Evolutionary conservation across 2,797 vertebrate genomes (phyloP).

Genomic region (Acrossocheilus fasciatus): DNA sequence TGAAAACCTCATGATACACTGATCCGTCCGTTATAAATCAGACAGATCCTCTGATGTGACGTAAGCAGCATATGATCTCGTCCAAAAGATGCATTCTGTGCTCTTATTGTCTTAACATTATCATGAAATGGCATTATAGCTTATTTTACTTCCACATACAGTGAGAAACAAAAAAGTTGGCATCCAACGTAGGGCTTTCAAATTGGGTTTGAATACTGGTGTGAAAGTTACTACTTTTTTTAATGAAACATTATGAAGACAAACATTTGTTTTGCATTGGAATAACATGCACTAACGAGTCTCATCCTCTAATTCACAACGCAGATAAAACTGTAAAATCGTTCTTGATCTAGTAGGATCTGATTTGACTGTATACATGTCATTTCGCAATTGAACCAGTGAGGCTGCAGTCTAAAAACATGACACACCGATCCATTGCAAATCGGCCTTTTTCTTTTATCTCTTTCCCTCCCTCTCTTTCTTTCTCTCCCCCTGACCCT

Average conservation of each 20-base stretch:
- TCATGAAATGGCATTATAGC: neutral
- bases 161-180: neutral
- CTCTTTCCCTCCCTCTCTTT: conserved; percentile 29
- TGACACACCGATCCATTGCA: neutral
- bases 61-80: neutral
- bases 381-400: neutral
- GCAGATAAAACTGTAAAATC: neutral
- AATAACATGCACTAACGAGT: neutral
- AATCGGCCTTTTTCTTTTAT: neutral
- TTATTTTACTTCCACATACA: neutral
- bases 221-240: neutral
- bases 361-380: neutral
- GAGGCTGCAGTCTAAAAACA: neutral
- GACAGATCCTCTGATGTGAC: neutral
- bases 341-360: neutral
- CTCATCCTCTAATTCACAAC: neutral
- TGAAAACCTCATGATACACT: neutral
- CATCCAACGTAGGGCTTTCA: neutral
- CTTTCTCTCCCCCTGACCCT: conserved; percentile 62
- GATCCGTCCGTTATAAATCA: neutral
- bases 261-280: neutral
- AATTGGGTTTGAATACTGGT: neutral
- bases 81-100: neutral
- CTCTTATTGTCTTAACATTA: neutral
- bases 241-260: neutral